Percentiles rank a stretch among this genome's conserved stretches.
Evolutionary conservation across 2,888 invertebrate species (phyloP).

Genomic region (Glaucopsyche alexis): DNA sequence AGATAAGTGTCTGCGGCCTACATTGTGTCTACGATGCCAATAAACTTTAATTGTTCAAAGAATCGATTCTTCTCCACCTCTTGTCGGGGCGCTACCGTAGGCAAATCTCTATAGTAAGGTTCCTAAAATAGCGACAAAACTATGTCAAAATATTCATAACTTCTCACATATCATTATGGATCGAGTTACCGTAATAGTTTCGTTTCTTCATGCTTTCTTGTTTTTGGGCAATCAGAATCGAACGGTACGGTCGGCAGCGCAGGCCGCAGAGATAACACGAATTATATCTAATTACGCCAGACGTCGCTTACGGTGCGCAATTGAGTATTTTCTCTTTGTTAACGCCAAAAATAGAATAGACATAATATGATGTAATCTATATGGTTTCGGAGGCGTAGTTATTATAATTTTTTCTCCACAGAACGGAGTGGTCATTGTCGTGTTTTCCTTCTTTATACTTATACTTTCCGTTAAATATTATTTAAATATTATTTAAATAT

Average conservation of each 20-base stretch:
- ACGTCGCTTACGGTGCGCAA: slow-evolving; percentile 2
- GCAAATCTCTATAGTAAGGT: background rate
- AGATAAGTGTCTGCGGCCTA: too few relatives aligned
- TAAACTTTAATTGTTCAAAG: too few relatives aligned
- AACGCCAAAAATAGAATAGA: slow-evolving; percentile 7
- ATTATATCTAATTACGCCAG: slow-evolving; percentile 29
- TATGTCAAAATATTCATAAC: background rate
- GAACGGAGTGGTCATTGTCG: too few relatives aligned
- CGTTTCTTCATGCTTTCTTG: slow-evolving; percentile 34
- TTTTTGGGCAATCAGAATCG: slow-evolving; percentile 32
- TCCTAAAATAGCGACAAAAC: background rate
- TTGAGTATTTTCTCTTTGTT: slow-evolving; percentile 17
- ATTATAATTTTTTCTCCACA: too few relatives aligned
- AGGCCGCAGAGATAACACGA: slow-evolving; percentile 25
- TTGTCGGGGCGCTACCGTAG: too few relatives aligned
- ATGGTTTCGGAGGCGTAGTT: too few relatives aligned
- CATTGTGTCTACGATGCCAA: too few relatives aligned
- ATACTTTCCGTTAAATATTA: too few relatives aligned
- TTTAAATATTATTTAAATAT: too few relatives aligned
- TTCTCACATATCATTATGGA: background rate
- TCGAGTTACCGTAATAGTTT: slow-evolving; percentile 2
- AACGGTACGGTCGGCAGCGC: slow-evolving; percentile 32
- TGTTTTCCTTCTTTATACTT: too few relatives aligned
- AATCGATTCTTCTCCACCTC: too few relatives aligned
- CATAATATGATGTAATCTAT: background rate